Conservation (phyloP, 2,888 invertebrate species). For the Parasteatoda lunata region DNA sequence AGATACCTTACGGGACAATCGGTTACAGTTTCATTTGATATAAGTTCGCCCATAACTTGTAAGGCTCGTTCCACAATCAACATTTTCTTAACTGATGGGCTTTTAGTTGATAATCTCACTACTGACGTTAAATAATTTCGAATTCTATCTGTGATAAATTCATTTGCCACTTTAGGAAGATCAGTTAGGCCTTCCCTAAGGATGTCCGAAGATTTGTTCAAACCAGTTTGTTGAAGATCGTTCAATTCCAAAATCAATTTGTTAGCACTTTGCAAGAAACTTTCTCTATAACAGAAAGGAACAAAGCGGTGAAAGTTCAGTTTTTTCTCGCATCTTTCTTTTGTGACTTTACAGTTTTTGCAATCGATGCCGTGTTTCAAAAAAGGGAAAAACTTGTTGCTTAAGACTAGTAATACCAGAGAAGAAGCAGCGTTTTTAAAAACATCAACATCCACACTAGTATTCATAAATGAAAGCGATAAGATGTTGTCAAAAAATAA, state of each 20-base stretch:
- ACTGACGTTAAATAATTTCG: neutral
- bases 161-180: neutral
- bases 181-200: neutral
- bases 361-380: neutral
- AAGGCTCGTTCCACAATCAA: neutral
- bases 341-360: neutral
- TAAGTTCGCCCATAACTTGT: neutral
- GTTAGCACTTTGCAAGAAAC: neutral
- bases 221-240: neutral
- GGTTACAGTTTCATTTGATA: neutral
- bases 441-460: neutral
- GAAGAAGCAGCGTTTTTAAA: neutral
- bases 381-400: neutral
- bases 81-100: neutral
- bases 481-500: neutral
- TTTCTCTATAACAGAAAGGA: neutral
- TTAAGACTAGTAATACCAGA: neutral
- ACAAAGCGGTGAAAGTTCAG: neutral
- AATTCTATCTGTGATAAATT: neutral
- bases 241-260: neutral
- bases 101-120: neutral
- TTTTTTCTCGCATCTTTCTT: neutral
- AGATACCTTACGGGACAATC: neutral
- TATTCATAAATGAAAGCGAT: neutral
- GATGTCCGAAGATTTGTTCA: neutral